Evolutionary conservation across 2,888 invertebrate genomes (phyloP), one percentile per base, ranked within the genome.

Genomic region (Neoascia interrupta): DNA sequence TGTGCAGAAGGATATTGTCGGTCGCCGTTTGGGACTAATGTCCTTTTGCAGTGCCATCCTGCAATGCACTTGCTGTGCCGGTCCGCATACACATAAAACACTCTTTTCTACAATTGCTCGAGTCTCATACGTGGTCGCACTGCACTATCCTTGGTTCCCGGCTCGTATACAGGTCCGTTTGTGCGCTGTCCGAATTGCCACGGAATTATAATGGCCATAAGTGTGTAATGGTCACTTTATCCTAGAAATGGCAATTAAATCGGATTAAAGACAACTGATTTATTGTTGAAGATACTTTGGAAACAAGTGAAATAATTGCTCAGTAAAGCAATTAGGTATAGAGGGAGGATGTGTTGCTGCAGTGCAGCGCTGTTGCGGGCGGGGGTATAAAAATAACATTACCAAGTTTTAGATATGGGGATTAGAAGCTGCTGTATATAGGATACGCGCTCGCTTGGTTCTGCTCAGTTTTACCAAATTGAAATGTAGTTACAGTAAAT

Each of bases 181-280:
- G 61, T 45, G 53, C 21, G 21, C 58, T 53, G 45, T 70, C 61
- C 66, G 61, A 79, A 73, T 79, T 73, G 79, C 79, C 79, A 79
- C 79, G 79, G 79, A 79, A 74, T 80, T 80, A 80, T 80, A 80
- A 80, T 74, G 80, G 80, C 80, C 80, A 80, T 80, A 80, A 80
- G 80, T 80, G 80, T 80, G 80, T 80, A 80, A 80, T 80, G 80
- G 80, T 80, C 80, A 80, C 80, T 80, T 74, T 80, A 80, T 80
- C 80, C 80, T 60, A 74, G 74, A 73, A 80, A 80, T 80, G 80
- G 80, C 80, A 80, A 80, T 80, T 80, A 80, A 80, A 80, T 80
- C 74, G 80, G 80, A 80, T 80, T 80, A 80, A 80, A 74, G 80
- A 80, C 80, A 80, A 74, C 80, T 80, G 80, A 80, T 80, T 80